phyloP scores from a whole-genome alignment of 2,113 vertebrate genomes.

The Pteronura brasiliensis region DNA sequence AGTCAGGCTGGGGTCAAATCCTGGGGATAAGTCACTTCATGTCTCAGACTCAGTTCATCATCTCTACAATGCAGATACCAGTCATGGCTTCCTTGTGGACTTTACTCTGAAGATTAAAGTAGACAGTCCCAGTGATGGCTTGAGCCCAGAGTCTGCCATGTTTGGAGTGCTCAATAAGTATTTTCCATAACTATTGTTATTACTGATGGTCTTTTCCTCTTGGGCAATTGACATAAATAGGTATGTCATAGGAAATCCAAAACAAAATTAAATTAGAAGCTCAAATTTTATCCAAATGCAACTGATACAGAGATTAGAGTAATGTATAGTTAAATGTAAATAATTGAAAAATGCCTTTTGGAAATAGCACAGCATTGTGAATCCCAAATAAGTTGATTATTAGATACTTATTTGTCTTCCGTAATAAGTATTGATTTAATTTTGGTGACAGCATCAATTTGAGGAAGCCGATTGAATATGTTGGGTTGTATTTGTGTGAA shows the following conservation, averaged over 20 bases:
- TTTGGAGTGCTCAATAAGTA: not conserved
- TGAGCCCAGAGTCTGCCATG: not conserved
- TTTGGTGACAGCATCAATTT: constrained; percentile 38
- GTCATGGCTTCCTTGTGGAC: not conserved
- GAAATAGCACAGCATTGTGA: not conserved
- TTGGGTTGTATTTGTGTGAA: not conserved
- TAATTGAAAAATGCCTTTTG: constrained; percentile 26
- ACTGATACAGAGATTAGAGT: constrained; percentile 20
- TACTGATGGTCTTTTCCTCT: not conserved
- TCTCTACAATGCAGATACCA: not conserved
- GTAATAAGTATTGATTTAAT: constrained; percentile 43
- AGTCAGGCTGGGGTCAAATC: not conserved
- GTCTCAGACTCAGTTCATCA: not conserved
- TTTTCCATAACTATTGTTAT: constrained; percentile 7
- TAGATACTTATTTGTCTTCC: constrained; percentile 16
- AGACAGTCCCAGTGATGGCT: not conserved
- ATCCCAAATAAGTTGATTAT: constrained; percentile 53
- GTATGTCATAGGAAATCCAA: constrained; percentile 16
- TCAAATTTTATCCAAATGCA: constrained; percentile 29
- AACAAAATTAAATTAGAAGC: constrained; percentile 47
- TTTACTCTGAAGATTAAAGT: not conserved
- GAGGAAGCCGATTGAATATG: constrained; percentile 21
- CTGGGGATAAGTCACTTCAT: not conserved
- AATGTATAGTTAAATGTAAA: constrained; percentile 26
- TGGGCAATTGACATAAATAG: constrained; percentile 2